Evolutionary conservation across 2,113 vertebrate genomes (phyloP), one percentile per base, ranked within the genome.

Genomic region (Xiphorhynchus elegans): DNA sequence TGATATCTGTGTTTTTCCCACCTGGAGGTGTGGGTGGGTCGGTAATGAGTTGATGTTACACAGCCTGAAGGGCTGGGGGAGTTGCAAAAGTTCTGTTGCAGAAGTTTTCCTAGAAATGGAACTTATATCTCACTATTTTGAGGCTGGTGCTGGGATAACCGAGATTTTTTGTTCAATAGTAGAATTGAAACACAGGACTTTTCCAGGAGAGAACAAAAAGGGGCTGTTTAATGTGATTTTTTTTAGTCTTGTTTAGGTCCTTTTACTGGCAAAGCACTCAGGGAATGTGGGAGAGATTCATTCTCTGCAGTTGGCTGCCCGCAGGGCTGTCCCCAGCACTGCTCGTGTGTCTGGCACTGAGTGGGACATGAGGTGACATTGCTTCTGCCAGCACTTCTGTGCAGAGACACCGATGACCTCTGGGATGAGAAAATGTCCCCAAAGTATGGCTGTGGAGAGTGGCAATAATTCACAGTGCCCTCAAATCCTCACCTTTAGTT

Each of bases 151-250:
- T 58, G 60, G 0, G 13, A 14, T 31, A 24, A 67, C 2, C 8
- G 28, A 72, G 49, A 63, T 3, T 8, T 86, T 68, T 66, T 37
- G 3, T 47, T 87, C 39, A 16, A 1, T 0, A 33, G 25, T 1
- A 11, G 55, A 80, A 49, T 17, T 35, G 55, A 62, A 92, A 62
- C 2, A n/a, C 37, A 23, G 21, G 31, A 66, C 17, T 3, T 49
- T 76, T n/a, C 5, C 5, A 24, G 26, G 59, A 35, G n/a, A 62
- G 26, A 78, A 29, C 5, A 50, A 35, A 17, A 73, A 47, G 14
- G 2, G 5, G 0, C 8, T 80, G 49, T 35, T 31, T 53, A 23
- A 64, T 29, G 13, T 1, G 6, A 2, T 17, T 0, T 24, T 0
- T 24, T 84, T 42, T 3, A 29, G 3, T 31, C 20, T 26, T 24